A percentile compares a stretch with the other conserved stretches of the same genome.
These are phyloP conservation scores for Tribolium freemani DNA, from an alignment of 2,888 invertebrate species.

Conservation along the genomic window DNA sequence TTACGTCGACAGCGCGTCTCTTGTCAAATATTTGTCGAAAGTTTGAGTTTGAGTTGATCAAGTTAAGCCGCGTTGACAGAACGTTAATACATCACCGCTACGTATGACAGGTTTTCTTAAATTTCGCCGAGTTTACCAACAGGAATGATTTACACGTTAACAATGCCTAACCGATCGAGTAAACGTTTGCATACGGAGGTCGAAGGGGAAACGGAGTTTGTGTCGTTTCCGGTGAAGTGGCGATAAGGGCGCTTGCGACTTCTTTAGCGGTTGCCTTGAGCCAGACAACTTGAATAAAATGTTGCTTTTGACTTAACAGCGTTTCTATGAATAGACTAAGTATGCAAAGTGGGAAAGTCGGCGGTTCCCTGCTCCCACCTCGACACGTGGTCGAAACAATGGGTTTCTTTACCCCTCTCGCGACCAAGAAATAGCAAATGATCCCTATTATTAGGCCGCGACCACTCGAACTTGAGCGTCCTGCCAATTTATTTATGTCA, in stretches of 20 bases:
- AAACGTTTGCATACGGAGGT: constrained; percentile 17
- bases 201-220: constrained; percentile 9
- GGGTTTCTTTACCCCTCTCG: not conserved
- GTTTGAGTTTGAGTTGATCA: constrained; percentile 29
- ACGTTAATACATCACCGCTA: constrained; percentile 32
- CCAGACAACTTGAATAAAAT: not conserved
- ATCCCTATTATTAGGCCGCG: constrained; percentile 13
- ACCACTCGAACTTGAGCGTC: constrained; percentile 37
- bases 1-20: constrained; percentile 15
- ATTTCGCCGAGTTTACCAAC: not conserved
- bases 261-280: constrained; percentile 5
- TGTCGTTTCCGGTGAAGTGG: constrained; percentile 3
- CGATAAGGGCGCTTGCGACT: constrained; percentile 6
- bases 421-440: constrained; percentile 4
- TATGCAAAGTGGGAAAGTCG: not conserved
- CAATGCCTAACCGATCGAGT: constrained; percentile 12
- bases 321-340: not conserved
- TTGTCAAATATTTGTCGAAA: constrained; percentile 31
- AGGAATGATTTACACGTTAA: not conserved
- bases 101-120: constrained; percentile 21
- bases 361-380: not conserved
- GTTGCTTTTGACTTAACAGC: not conserved
- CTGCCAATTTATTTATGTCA: constrained; percentile 46
- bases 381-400: not conserved
- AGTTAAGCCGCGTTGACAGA: constrained; percentile 26